Evolutionary conservation across 2,888 invertebrate genomes (phyloP), one percentile per base, ranked within the genome.

Genomic region (Calephelis perditalis): DNA sequence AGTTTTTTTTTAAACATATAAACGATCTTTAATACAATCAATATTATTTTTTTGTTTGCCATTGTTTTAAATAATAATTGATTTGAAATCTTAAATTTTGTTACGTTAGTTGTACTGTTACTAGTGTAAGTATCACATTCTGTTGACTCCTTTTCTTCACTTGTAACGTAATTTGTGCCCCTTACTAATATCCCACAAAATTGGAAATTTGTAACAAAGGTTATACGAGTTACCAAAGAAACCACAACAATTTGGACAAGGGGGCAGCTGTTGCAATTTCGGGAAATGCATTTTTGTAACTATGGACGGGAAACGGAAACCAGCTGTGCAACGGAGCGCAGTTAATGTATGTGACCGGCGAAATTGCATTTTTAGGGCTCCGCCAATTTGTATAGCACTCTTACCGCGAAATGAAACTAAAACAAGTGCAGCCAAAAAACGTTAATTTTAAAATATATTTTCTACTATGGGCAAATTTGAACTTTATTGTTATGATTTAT

Each of bases 311-410:
- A 88, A 89, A 71, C 86, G 89, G 89, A 88, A 88, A 82, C 88
- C 87, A 86, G 82, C 76, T 87, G 89, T 76, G 84, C 84, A 82
- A 63, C 81, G 79, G 71, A 77, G 77, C 80, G 81, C 73, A 73
- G 77, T 81, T 82, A 83, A 86, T 83, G 81, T 73, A 81, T 77
- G 81, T 74, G 77, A 77, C 81, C 80, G 77, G 75, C 76, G 74
- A 83, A 86, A 86, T 88, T 88, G 86, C 88, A 87, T 84, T 89
- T 88, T 82, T 87, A 85, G 78, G 86, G 86, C 77, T 86, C 77
- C 82, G 71, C 76, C 77, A 83, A 81, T 81, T 86, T 80, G 70
- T 73, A 68, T 67, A 68, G 69, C 66, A 67, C 58, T 62, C 57
- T 56, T 54, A 61, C 57, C 64, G 61, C 62, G 62, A 64, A 65